Evolutionary conservation across 2,888 invertebrate species (phyloP), one percentile per base, ranked within the genome.

Genomic region (Luperina nickerlii): DNA sequence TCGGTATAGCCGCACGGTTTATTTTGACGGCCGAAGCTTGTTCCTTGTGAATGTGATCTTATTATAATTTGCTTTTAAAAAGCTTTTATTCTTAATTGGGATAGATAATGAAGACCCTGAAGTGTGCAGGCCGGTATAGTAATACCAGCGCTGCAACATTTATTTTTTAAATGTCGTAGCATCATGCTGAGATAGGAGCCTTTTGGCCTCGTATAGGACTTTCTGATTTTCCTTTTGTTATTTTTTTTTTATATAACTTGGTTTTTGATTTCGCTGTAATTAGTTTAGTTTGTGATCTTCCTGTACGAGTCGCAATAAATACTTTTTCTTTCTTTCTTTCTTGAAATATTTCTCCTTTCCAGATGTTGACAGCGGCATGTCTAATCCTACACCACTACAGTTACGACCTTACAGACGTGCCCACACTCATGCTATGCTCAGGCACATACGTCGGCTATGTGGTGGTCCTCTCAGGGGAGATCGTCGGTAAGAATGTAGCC

Each of bases 401-500:
- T 82, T 97, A 95, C 83, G 96, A 97, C 87, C 89, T 97, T 38
- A 97, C 96, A 70, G 96, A 97, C 76, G 83, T 96, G 57, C 92
- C 95, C 1, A 95, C 96, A 13, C 85, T 97, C n/a, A 95, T 97
- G 94, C 89, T 97, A 6, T 96, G 96, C 84, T 95, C 96, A 1
- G 96, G 96, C 63, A 96, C 96, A 2, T 97, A 95, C 87, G 92
- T 96, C 38, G 96, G 96, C 11, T 97, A 93, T 86, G 92, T 95
- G n/a, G 90, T 97, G 13, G 94, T 97, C 2, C 94, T 96, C 79
- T 95, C 96, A 0, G 96, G 96, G 83, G 96, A 96, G 90, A 95
- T 97, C 51, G 91, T 97, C 32, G 96, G 96, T 96, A 79, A 93
- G 93, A 78, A 81, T 78, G 32, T 48, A 69, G 42, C n/a, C 38